A percentile compares a stretch with the other conserved stretches of the same genome.
phyloP scores from a whole-genome alignment of 2,797 vertebrate genomes.

The Megaceryle alcyon region DNA sequence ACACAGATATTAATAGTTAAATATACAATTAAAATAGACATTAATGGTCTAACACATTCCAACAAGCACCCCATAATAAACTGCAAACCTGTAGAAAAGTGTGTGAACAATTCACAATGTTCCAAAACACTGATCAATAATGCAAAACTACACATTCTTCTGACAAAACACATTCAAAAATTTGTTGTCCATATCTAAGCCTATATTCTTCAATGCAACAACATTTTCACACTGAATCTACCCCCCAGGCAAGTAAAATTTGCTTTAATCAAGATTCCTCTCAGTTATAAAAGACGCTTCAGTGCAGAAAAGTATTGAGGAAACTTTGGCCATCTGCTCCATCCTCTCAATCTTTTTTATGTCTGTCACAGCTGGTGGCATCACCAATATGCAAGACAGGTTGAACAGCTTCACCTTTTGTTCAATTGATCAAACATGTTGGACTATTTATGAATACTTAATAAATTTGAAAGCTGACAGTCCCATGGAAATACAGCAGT shows the following conservation, averaged over 20 bases:
- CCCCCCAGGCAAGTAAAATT: neutral
- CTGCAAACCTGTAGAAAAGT: neutral
- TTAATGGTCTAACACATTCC: neutral
- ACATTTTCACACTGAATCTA: neutral
- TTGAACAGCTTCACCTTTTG: neutral
- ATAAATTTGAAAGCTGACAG: neutral
- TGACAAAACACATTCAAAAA: neutral
- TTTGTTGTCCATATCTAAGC: neutral
- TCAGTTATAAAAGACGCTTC: neutral
- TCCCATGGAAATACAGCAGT: neutral
- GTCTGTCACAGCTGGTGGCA: neutral
- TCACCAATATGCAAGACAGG: neutral
- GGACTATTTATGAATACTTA: neutral
- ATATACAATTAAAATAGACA: neutral
- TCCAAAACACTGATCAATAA: neutral
- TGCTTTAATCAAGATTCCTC: neutral
- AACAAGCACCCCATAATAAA: neutral
- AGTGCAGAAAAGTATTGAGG: neutral
- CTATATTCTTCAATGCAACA: neutral
- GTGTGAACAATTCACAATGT: neutral
- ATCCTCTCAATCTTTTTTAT: neutral
- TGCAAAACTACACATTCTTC: neutral
- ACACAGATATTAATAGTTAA: neutral
- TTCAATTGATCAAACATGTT: neutral
- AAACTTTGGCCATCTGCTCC: neutral